Percentiles rank a stretch among this genome's conserved stretches.
Evolutionary conservation across 2,113 vertebrate species (phyloP).

Genomic region (Poeciliopsis prolifica): DNA sequence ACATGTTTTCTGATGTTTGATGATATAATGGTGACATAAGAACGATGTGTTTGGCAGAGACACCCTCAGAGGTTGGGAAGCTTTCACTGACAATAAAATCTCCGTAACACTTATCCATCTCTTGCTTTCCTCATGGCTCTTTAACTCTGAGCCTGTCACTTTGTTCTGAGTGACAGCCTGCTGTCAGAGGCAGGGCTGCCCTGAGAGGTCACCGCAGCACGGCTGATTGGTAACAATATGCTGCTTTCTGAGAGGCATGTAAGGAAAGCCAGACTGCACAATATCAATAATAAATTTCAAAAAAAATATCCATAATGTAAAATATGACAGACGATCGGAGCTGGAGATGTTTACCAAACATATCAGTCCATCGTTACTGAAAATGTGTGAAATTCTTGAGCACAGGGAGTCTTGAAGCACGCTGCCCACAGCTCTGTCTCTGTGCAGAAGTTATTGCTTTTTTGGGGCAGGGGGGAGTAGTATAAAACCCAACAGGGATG

Average conservation of each 20-base stretch:
- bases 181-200: constrained; percentile 28
- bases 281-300: constrained; percentile 33
- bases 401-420: constrained; percentile 33
- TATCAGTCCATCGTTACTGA: constrained; percentile 31
- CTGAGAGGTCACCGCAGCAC: constrained; percentile 11
- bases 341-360: constrained; percentile 33
- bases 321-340: constrained; percentile 12
- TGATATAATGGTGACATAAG: constrained; percentile 1
- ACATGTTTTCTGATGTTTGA: constrained; percentile 3
- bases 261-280: constrained; percentile 42
- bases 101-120: constrained; percentile 3
- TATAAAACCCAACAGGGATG: constrained; percentile 67
- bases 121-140: constrained; percentile 12
- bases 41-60: constrained; percentile 16
- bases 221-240: constrained; percentile 18
- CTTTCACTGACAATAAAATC: constrained; percentile 13
- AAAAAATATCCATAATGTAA: constrained; percentile 4
- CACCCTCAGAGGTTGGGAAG: constrained; percentile 8
- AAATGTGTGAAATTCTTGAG: constrained; percentile 40
- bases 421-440: constrained; percentile 27
- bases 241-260: constrained; percentile 8
- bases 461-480: constrained; percentile 25
- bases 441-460: constrained; percentile 49
- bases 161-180: constrained; percentile 45
- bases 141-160: constrained; percentile 30